phyloP scores from a whole-genome alignment of 2,888 invertebrate species.

The Polydesmus complanatus region DNA sequence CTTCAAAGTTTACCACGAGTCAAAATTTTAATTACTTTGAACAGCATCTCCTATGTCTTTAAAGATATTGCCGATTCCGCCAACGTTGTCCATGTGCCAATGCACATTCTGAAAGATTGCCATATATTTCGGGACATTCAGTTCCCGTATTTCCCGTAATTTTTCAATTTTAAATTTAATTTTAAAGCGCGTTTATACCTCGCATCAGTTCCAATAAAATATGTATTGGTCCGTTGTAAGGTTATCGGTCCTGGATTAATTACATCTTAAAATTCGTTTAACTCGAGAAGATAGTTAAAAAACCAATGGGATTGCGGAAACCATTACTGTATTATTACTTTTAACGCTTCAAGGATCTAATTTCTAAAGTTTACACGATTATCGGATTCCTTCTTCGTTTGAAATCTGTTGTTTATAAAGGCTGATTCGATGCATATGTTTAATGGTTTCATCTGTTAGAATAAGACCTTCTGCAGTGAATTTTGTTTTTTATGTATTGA shows the following conservation, averaged over 20 bases:
- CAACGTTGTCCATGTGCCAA: conserved; percentile 94
- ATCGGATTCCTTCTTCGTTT: too few species aligned
- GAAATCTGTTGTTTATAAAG: too few species aligned
- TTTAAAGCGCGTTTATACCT: conserved; percentile 41
- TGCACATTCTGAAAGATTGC: conserved; percentile 55
- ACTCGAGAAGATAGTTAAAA: conserved; percentile 65
- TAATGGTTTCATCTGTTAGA: too few species aligned
- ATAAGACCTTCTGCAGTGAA: too few species aligned
- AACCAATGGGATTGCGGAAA: conserved; percentile 56
- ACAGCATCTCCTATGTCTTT: background rate
- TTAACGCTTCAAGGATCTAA: too few species aligned
- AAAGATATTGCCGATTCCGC: conserved; percentile 57
- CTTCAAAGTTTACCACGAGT: too few species aligned
- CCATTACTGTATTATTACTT: conserved; percentile 37
- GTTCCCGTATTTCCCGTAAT: conserved; percentile 72
- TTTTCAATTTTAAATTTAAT: background rate
- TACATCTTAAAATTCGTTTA: conserved; percentile 82
- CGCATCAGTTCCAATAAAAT: conserved; percentile 78
- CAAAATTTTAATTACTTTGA: conserved; percentile 13
- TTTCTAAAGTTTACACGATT: too few species aligned
- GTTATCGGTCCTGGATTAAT: conserved; percentile 93
- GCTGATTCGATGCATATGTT: too few species aligned
- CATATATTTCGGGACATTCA: conserved; percentile 63
- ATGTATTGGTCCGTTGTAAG: conserved; percentile 97
- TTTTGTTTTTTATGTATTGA: too few species aligned